Percentiles rank a stretch among this genome's conserved stretches.
Conservation (phyloP, 1,140 invertebrate species). For the Meteorus sp. region DNA sequence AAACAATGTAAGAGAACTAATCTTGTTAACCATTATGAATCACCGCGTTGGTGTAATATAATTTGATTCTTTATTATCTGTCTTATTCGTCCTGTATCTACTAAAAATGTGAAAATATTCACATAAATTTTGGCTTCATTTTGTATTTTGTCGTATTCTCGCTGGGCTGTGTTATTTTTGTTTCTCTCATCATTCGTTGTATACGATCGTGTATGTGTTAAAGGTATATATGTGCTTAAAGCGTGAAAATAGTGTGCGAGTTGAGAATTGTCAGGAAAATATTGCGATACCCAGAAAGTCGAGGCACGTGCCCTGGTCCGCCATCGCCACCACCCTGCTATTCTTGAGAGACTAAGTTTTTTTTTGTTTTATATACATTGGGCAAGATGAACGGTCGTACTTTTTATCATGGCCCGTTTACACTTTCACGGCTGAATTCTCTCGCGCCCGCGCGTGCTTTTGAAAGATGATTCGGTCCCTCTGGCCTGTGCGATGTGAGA, state of each 20-base stretch:
- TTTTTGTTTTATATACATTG: too few species aligned
- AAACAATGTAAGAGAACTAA: conserved; percentile 31
- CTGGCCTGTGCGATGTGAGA: neutral
- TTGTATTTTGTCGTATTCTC: too few species aligned
- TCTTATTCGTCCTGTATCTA: too few species aligned
- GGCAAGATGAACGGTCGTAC: conserved; percentile 18
- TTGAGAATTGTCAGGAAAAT: conserved; percentile 5
- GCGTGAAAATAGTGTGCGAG: neutral
- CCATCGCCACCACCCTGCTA: neutral
- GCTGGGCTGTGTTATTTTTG: conserved; percentile 9
- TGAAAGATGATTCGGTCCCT: conserved; percentile 7
- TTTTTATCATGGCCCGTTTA: conserved; percentile 20
- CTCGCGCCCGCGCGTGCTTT: too few species aligned
- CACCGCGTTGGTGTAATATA: conserved; percentile 9
- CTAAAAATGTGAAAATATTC: too few species aligned
- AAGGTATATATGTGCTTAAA: neutral
- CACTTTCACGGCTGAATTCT: conserved; percentile 21
- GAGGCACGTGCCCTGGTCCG: conserved; percentile 13
- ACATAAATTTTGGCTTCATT: too few species aligned
- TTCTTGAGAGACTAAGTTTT: too few species aligned
- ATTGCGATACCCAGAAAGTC: conserved; percentile 19
- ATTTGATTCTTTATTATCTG: conserved; percentile 12
- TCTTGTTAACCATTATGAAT: conserved; percentile 32
- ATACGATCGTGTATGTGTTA: neutral
- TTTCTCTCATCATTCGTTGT: neutral